phyloP scores from a whole-genome alignment of 2,888 invertebrate species.

The Phoenoteleia sp. region DNA sequence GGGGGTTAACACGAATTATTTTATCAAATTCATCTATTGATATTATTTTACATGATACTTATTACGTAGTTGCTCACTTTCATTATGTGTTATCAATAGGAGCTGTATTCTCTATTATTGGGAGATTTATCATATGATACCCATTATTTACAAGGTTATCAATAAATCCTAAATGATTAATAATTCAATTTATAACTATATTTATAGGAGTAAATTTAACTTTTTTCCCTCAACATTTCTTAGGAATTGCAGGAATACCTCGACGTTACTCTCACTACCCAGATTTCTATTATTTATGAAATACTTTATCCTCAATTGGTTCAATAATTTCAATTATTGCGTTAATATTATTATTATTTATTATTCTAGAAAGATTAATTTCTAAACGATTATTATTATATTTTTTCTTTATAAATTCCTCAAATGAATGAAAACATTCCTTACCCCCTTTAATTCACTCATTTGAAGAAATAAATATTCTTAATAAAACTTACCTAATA shows the following conservation, averaged over 20 bases:
- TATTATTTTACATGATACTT: slow-evolving; percentile 93
- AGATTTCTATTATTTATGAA: slow-evolving; percentile 90
- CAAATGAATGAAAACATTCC: slow-evolving; percentile 89
- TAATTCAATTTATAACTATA: slow-evolving; percentile 91
- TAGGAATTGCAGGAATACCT: slow-evolving; percentile 91
- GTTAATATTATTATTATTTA: slow-evolving; percentile 88
- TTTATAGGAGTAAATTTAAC: slow-evolving; percentile 93
- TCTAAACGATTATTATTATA: slow-evolving; percentile 87
- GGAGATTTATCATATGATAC: slow-evolving; percentile 91
- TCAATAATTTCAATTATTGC: slow-evolving; percentile 89
- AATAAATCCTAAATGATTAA: slow-evolving; percentile 88
- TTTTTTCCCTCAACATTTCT: slow-evolving; percentile 93
- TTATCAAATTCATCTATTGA: slow-evolving; percentile 93
- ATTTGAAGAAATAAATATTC: slow-evolving; percentile 72
- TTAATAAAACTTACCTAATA: slow-evolving; percentile 87
- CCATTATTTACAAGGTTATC: slow-evolving; percentile 93
- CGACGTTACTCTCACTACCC: slow-evolving; percentile 93
- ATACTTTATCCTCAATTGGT: slow-evolving; percentile 90
- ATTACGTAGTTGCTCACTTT: slow-evolving; percentile 94
- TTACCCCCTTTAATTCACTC: slow-evolving; percentile 74
- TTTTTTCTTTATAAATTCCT: slow-evolving; percentile 86
- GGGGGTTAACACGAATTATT: slow-evolving; percentile 90
- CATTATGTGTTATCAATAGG: slow-evolving; percentile 94
- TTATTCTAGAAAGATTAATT: slow-evolving; percentile 89
- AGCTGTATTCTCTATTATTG: slow-evolving; percentile 93